phyloP scores from a whole-genome alignment of 1,140 invertebrate species.

The Leptinotarsa texana region DNA sequence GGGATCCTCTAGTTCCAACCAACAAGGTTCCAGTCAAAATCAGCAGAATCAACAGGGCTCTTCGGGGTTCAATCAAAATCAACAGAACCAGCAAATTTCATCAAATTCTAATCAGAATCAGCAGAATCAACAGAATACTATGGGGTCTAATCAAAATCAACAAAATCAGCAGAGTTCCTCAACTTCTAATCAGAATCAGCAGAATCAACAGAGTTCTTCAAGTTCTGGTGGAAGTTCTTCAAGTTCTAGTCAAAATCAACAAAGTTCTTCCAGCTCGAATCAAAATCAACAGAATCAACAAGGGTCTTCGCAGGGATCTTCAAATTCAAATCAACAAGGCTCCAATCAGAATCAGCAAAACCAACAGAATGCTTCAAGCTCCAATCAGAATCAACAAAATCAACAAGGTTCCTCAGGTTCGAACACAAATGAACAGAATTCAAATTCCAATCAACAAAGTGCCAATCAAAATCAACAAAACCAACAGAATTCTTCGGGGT shows the following conservation, averaged over 20 bases:
- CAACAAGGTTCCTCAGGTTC: slow-evolving; percentile 28
- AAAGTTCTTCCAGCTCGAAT: slow-evolving; percentile 14
- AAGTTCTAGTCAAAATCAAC: slow-evolving; percentile 29
- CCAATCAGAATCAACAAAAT: slow-evolving; percentile 8
- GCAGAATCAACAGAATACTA: slow-evolving; percentile 29
- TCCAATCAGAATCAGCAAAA: slow-evolving; percentile 31
- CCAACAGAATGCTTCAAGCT: neutral
- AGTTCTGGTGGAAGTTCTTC: slow-evolving; percentile 29
- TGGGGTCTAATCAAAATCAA: neutral
- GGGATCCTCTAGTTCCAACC: slow-evolving; percentile 14
- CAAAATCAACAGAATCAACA: slow-evolving; percentile 18
- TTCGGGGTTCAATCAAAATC: slow-evolving; percentile 25
- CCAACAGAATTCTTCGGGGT: neutral
- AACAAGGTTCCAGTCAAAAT: slow-evolving; percentile 23
- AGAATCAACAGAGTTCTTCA: slow-evolving; percentile 27
- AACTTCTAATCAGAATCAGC: slow-evolving; percentile 18
- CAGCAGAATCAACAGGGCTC: slow-evolving; percentile 30
- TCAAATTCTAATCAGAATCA: slow-evolving; percentile 34
- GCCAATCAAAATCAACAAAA: slow-evolving; percentile 31
- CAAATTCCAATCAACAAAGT: slow-evolving; percentile 22
- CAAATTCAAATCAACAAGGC: slow-evolving; percentile 21
- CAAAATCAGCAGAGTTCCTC: slow-evolving; percentile 15
- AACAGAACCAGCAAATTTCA: slow-evolving; percentile 29
- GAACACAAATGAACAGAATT: slow-evolving; percentile 1
- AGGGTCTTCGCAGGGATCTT: neutral